phyloP scores from a whole-genome alignment of 2,113 vertebrate species.

The Callipepla californica region DNA sequence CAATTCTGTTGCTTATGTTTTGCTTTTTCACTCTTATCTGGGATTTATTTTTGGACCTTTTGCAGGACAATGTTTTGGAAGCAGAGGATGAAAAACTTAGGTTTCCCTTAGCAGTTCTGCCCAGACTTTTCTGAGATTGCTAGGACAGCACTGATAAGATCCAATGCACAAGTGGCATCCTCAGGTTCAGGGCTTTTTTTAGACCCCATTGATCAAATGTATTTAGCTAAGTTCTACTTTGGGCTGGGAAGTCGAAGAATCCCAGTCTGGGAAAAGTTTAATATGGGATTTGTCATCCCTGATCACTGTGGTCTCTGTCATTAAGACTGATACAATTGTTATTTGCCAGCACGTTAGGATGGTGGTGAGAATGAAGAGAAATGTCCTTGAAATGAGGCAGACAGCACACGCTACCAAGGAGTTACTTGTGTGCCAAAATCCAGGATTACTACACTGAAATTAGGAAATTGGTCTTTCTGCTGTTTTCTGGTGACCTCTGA shows the following conservation, averaged over 20 bases:
- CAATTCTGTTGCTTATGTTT: background rate
- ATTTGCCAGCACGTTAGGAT: background rate
- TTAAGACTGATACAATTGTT: background rate
- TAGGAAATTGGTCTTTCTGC: background rate
- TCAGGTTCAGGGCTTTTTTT: background rate
- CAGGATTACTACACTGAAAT: background rate
- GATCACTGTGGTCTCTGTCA: background rate
- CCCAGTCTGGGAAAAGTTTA: background rate
- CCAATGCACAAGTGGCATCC: background rate
- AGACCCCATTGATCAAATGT: background rate
- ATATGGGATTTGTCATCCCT: background rate
- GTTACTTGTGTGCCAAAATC: background rate
- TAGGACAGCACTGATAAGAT: background rate
- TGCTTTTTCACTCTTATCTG: background rate
- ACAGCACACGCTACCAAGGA: background rate
- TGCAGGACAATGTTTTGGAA: background rate
- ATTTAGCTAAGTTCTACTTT: background rate
- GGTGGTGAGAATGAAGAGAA: background rate
- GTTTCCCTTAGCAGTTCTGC: background rate
- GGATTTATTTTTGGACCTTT: background rate
- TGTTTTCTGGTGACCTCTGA: background rate
- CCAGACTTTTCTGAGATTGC: background rate
- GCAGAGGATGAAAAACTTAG: background rate
- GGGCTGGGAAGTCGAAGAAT: background rate
- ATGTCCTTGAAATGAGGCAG: background rate